phyloP scores from a whole-genome alignment of 2,797 vertebrate species.

The Ctenochaetus hawaiiensis region DNA sequence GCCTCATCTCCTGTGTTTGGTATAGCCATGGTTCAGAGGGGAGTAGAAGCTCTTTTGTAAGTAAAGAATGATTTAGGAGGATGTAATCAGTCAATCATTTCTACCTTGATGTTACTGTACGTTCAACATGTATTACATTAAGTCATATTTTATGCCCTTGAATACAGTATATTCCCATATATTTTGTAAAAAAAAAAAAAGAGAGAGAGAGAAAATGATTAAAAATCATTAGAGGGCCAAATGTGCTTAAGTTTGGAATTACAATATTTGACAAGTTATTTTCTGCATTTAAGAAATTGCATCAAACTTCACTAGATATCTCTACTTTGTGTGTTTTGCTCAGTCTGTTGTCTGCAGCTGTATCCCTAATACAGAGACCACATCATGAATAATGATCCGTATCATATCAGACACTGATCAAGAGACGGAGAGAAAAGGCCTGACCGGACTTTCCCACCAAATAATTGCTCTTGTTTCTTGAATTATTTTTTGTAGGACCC shows the following conservation, averaged over 20 bases:
- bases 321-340: constrained; percentile 30
- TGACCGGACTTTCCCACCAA: constrained; percentile 15
- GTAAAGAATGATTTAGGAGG: constrained; percentile 39
- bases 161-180: background rate
- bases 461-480: constrained; percentile 18
- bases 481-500: constrained; percentile 22
- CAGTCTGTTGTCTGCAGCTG: constrained; percentile 9
- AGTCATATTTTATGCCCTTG: constrained; percentile 5
- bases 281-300: background rate
- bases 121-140: constrained; percentile 15
- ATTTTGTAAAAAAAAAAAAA: background rate
- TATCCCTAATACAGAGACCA: constrained; percentile 27
- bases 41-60: constrained; percentile 59
- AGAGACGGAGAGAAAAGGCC: constrained; percentile 19
- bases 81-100: constrained; percentile 44
- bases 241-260: constrained; percentile 4
- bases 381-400: constrained; percentile 28
- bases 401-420: constrained; percentile 13
- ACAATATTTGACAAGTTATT: background rate
- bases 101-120: constrained; percentile 22
- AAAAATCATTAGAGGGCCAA: background rate
- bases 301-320: constrained; percentile 6
- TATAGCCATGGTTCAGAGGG: constrained; percentile 41
- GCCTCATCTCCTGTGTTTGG: constrained; percentile 63
- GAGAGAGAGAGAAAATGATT: background rate